Base-by-base conservation (phyloP, 2,113 vertebrate species). In the Calypte anna region DNA sequence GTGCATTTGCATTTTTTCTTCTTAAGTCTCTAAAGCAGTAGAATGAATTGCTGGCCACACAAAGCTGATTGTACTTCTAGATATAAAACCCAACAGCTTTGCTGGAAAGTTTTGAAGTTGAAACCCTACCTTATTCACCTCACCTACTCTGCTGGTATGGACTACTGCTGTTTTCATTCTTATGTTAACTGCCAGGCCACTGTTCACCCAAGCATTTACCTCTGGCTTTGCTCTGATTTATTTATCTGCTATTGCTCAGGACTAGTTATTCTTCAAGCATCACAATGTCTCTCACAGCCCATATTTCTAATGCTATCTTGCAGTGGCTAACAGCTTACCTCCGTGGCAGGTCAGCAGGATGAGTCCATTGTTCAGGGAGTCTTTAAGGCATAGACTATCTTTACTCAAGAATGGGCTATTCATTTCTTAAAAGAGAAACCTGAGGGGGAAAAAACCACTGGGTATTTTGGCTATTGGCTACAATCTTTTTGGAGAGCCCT, bases 1-100 rank as follows among this genome's bases (percentile, higher is more conserved):
- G 63, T n/a, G 57, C 68, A 76, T 94, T 95, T 94, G 74, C 70
- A 62, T 74, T 75, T 92, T 91, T 76, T 77, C 66, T 86, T 78
- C 74, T 78, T 40, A 51, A 51, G 50, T 88, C 94, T 93, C 86
- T 92, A 87, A 97, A 91, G 83, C 43, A 25, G 22, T 78, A 59
- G 75, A 67, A 90, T 68, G 19, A 95, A 94, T 80, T 81, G 73
- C 67, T 86, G 85, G 44, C 61, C 72, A 30, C 58, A 50, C 67
- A 94, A 81, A 88, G 64, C 57, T 53, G 51, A 44, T 87, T 57
- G 31, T 67, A 43, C 40, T 92, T 84, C 27, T 33, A 64, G 82
- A 53, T 63, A 51, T 79, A 81, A 84, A 86, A 74, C 72, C 82
- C 74, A 74, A 84, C 74, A 86, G 43, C 25, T 22, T 86, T 92